A percentile compares a stretch with the other conserved stretches of the same genome.
These are phyloP conservation scores for Belgica antarctica DNA, from an alignment of 2,888 invertebrate genomes.

Conservation along the genomic window DNA sequence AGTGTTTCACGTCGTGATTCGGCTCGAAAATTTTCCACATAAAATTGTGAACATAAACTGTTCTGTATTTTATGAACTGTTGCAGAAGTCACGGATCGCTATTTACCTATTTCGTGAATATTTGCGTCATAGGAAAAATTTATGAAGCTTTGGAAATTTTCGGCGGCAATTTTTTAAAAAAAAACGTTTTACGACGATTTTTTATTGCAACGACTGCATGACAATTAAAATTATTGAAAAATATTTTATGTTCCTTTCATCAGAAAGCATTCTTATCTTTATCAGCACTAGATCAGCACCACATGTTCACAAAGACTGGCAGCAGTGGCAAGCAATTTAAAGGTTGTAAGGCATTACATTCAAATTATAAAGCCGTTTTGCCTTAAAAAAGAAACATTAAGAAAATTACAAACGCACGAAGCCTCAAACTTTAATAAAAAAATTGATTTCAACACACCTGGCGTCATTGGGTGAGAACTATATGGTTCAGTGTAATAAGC, in stretches of 20 bases:
- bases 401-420: conserved; percentile 31
- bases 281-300: background rate
- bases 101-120: conserved; percentile 20
- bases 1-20: background rate
- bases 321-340: background rate
- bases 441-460: conserved; percentile 40
- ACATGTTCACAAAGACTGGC: background rate
- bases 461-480: conserved; percentile 22
- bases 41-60: conserved; percentile 38
- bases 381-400: conserved; percentile 31
- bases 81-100: conserved; percentile 35
- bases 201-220: background rate
- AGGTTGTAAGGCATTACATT: background rate
- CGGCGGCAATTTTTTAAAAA: conserved; percentile 13
- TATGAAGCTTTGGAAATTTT: background rate
- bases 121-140: conserved; percentile 32
- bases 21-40: background rate
- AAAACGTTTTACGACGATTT: background rate
- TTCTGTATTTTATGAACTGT: conserved; percentile 43
- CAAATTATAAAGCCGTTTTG: background rate
- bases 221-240: conserved; percentile 35
- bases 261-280: conserved; percentile 5
- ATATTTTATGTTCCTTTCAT: background rate
- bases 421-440: conserved; percentile 38
- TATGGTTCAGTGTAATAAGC: conserved; percentile 25